phyloP scores from a whole-genome alignment of 2,888 invertebrate genomes.

The Acronicta alni region DNA sequence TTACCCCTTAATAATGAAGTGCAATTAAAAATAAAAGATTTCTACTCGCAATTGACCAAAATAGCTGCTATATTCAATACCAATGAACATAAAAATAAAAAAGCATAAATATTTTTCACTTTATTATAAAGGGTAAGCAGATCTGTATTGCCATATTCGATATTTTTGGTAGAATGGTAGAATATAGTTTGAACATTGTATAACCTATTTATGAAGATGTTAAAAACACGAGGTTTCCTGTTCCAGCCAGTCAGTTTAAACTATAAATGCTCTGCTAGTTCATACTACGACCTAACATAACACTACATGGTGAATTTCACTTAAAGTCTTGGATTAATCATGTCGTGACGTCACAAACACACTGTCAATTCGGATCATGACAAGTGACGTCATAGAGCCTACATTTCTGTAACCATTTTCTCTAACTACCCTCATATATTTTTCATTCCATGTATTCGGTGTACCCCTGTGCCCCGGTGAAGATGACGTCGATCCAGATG shows the following conservation, averaged over 20 bases:
- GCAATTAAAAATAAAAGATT: constrained; percentile 24
- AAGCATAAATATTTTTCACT: constrained; percentile 20
- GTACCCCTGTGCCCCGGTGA: constrained; percentile 97
- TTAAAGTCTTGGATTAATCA: neutral
- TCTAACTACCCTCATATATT: constrained; percentile 7
- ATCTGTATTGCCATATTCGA: neutral
- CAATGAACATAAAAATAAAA: constrained; percentile 39
- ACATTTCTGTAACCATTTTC: constrained; percentile 5
- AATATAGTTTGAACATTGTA: neutral
- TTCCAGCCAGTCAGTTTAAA: neutral
- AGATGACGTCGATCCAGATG: constrained; percentile 98
- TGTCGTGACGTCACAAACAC: neutral
- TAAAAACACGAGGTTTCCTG: neutral
- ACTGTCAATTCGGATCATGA: neutral
- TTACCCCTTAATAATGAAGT: constrained; percentile 5
- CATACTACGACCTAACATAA: neutral
- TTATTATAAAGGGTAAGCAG: constrained; percentile 6
- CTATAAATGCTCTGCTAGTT: neutral
- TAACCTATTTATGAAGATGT: too few relatives aligned
- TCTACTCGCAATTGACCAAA: constrained; percentile 28
- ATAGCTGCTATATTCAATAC: constrained; percentile 48
- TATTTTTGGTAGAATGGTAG: neutral
- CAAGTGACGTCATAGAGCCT: constrained; percentile 14
- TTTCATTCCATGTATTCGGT: constrained; percentile 81
- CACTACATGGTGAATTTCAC: neutral